These are phyloP conservation scores for Pseudopipra pipra DNA, from an alignment of 2,113 vertebrate genomes.

Conservation along the genomic window DNA sequence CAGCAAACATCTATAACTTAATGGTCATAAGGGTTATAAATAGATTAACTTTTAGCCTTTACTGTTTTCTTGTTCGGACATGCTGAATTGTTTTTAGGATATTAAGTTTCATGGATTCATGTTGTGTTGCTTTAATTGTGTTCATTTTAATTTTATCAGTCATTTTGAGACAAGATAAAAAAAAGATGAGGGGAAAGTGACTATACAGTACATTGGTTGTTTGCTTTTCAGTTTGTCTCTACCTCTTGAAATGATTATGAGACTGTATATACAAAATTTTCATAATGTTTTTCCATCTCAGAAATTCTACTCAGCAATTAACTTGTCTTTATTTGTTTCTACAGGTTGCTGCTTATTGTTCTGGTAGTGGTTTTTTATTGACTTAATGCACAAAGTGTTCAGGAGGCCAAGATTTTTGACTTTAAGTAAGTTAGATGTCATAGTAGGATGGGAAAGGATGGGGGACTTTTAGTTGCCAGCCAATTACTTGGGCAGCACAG, in stretches of 20 bases:
- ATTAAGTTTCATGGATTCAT: constrained; percentile 50
- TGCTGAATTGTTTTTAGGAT: constrained; percentile 29
- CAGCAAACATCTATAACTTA: constrained; percentile 28
- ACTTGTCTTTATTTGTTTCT: constrained; percentile 29
- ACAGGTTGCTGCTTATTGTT: neutral
- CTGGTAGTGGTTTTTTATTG: constrained; percentile 11
- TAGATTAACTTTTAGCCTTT: constrained; percentile 7
- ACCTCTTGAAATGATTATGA: constrained; percentile 18
- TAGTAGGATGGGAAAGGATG: neutral
- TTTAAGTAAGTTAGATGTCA: neutral
- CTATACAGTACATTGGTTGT: neutral
- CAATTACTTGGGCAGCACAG: neutral
- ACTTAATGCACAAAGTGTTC: neutral
- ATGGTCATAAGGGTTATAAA: constrained; percentile 46
- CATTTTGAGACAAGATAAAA: neutral
- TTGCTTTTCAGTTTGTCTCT: constrained; percentile 43
- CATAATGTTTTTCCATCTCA: constrained; percentile 35
- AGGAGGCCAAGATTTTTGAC: neutral
- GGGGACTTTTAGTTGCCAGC: neutral
- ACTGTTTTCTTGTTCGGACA: constrained; percentile 43
- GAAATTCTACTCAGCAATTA: constrained; percentile 8
- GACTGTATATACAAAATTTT: neutral
- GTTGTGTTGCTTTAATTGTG: constrained; percentile 32
- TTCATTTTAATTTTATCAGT: constrained; percentile 49
- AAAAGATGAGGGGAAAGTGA: neutral